These are phyloP conservation scores for Megalops atlanticus DNA, from an alignment of 2,113 vertebrate species.

Conservation along the genomic window DNA sequence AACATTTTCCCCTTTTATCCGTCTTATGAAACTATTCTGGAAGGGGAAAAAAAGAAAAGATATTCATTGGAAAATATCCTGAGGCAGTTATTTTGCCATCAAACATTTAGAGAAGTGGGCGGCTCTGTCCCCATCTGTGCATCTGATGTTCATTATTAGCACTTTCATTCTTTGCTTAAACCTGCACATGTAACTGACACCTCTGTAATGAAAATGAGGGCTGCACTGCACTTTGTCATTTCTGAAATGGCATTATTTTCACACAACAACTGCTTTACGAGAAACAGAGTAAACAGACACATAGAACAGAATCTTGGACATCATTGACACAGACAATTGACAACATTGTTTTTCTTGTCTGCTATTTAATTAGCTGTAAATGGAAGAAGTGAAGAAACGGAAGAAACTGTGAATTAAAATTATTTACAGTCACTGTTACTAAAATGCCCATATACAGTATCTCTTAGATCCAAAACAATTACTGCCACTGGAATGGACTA, in stretches of 20 bases:
- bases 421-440: not conserved
- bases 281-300: no score
- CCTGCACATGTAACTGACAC: no score
- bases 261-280: no score
- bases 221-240: no score
- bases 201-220: no score
- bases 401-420: not conserved
- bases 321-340: no score
- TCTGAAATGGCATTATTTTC: no score
- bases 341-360: not conserved
- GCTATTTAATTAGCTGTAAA: not conserved
- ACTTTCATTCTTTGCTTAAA: not conserved
- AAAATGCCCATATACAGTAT: not conserved
- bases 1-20: conserved; percentile 92
- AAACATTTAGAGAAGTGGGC: not conserved
- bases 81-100: not conserved
- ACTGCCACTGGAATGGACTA: no score
- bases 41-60: conserved; percentile 8
- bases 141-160: not conserved
- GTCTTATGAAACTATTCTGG: conserved; percentile 95
- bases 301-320: no score
- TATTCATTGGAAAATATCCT: not conserved
- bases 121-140: not conserved
- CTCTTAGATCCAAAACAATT: not conserved
- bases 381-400: not conserved